phyloP scores from a whole-genome alignment of 2,888 invertebrate species.

The Allophyes oxyacanthae region DNA sequence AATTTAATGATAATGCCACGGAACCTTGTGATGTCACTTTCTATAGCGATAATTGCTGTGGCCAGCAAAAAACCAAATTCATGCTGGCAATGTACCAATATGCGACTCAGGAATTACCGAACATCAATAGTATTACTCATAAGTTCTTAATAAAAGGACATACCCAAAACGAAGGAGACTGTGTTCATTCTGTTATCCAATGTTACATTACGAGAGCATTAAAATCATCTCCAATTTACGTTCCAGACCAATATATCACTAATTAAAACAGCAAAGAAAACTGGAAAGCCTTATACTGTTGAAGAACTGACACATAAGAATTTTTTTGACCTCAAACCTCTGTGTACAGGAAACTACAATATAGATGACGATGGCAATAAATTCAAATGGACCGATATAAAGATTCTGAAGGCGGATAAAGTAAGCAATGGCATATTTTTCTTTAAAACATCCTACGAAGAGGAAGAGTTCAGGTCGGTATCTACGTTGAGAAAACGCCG shows the following conservation, averaged over 20 bases:
- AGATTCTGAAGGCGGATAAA: background rate
- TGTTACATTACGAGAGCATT: background rate
- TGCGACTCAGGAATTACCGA: slow-evolving; percentile 4
- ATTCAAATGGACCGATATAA: background rate
- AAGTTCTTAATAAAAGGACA: slow-evolving; percentile 58
- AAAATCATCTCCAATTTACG: background rate
- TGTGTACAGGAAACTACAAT: background rate
- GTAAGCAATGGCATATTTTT: background rate
- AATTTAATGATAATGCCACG: slow-evolving; percentile 13
- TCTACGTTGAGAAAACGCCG: too few species aligned
- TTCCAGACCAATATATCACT: background rate
- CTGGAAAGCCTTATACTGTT: background rate
- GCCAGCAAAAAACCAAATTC: slow-evolving; percentile 28
- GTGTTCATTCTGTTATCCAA: background rate
- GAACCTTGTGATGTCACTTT: slow-evolving; percentile 6
- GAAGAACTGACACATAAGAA: background rate
- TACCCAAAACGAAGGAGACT: slow-evolving; percentile 21
- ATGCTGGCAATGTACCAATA: slow-evolving; percentile 22
- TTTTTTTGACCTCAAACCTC: background rate
- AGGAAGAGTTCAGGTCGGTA: background rate
- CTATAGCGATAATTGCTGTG: slow-evolving; percentile 12
- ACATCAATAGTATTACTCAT: slow-evolving; percentile 20
- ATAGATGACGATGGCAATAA: background rate
- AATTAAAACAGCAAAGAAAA: background rate
- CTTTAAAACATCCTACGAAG: background rate